Evolutionary conservation across 2,113 vertebrate species (phyloP), one percentile per base, ranked within the genome.

Genomic region (Morone saxatilis): DNA sequence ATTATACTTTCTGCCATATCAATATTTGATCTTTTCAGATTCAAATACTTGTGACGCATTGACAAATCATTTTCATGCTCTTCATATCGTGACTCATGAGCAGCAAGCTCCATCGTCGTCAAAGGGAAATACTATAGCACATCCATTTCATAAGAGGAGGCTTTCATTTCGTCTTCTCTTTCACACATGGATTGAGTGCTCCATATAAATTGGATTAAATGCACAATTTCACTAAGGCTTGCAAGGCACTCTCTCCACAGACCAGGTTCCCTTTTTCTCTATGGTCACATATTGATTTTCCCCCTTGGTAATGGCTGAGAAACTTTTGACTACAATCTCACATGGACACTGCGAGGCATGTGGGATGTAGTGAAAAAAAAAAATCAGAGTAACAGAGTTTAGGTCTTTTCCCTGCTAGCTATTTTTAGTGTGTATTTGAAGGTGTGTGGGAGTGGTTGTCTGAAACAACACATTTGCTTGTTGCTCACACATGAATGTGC

Each of bases 161-260:
- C 76, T 86, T 91, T 86, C 71, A 79, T 90, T 87, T 80, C 22
- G 41, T 73, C 85, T 86, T 75, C 80, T 41, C 73, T 83, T 90
- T 88, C 89, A 91, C 90, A 90, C 90, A 84, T 83, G 71, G 87
- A 84, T 86, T 89, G 88, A 92, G 83, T 57, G 76, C 78, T 69
- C 71, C 36, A 20, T 81, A 54, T 80, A 88, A 93, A 93, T 93
- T 88, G 76, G 89, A 94, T 94, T 91, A 93, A 91, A 91, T 76
- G 80, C 85, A 88, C 90, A 93, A 91, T 92, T 93, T 93, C 79
- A 91, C 81, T 48, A 45, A 53, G 57, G 80, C 70, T 80, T 36
- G 60, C 38, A 31, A 72, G 73, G 78, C 60, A 61, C 74, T 84
- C 87, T 88, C 80, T 70, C 73, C 80, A 71, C 74, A 81, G 80